phyloP scores from a whole-genome alignment of 2,888 invertebrate genomes.

The Scaeva pyrastri region DNA sequence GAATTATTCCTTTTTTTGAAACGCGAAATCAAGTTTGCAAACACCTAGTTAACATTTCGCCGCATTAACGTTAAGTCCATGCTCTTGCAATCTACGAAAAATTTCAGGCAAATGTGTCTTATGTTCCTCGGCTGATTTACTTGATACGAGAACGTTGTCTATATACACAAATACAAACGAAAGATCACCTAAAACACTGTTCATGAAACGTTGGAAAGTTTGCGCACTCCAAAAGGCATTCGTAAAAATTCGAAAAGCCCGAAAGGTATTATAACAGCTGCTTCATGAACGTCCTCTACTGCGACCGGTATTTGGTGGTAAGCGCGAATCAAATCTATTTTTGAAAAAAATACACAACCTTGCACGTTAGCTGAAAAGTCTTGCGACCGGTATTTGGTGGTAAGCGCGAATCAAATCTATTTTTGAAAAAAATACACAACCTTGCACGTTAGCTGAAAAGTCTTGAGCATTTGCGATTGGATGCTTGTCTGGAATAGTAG shows the following conservation, averaged over 20 bases:
- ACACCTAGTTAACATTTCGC: too few species aligned
- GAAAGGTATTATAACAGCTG: too few species aligned
- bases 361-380: neutral
- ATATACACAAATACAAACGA: constrained; percentile 73
- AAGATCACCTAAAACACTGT: too few species aligned
- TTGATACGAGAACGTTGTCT: constrained; percentile 10
- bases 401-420: too few species aligned
- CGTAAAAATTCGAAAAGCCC: too few species aligned
- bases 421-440: neutral
- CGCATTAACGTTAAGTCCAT: constrained; percentile 29
- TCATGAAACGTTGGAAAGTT: too few species aligned
- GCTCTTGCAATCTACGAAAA: constrained; percentile 18
- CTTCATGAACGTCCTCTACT: too few species aligned
- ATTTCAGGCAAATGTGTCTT: neutral
- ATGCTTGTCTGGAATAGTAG: neutral
- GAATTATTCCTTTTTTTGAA: constrained; percentile 22
- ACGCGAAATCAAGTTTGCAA: too few species aligned
- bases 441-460: neutral
- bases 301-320: too few species aligned
- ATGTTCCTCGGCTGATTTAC: constrained; percentile 8
- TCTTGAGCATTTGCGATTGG: neutral
- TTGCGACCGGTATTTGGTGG: too few species aligned
- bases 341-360: neutral
- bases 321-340: too few species aligned
- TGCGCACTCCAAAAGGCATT: too few species aligned